Percentiles rank a stretch among this genome's conserved stretches.
Evolutionary conservation across 2,113 vertebrate species (phyloP).

Genomic region (Hyperopisus bebe): DNA sequence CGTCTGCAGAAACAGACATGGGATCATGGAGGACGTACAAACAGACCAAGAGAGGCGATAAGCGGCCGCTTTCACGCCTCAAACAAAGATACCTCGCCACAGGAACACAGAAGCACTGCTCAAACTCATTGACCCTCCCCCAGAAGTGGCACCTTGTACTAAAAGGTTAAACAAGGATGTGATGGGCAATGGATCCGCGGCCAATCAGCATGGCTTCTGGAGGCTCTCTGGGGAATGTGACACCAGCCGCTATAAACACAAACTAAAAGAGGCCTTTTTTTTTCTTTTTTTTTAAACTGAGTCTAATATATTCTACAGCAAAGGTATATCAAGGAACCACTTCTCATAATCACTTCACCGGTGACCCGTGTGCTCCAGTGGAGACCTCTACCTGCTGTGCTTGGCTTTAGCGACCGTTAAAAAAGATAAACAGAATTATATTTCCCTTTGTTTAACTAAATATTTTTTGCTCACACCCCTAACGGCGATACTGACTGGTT

Average conservation of each 20-base stretch:
- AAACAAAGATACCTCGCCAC: constrained; percentile 59
- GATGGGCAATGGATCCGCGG: constrained; percentile 38
- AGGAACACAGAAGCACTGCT: constrained; percentile 70
- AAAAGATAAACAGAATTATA: constrained; percentile 31
- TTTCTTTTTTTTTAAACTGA: background rate
- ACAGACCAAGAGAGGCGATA: constrained; percentile 87
- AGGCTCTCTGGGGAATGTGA: constrained; percentile 15
- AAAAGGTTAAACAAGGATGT: constrained; percentile 31
- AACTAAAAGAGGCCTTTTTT: constrained; percentile 7
- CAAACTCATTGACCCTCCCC: constrained; percentile 65
- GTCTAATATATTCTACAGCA: constrained; percentile 24
- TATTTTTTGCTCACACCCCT: constrained; percentile 53
- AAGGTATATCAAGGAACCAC: constrained; percentile 16
- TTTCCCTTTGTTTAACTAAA: background rate
- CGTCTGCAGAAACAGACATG: constrained; percentile 87
- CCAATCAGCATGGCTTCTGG: constrained; percentile 26
- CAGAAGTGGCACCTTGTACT: constrained; percentile 29
- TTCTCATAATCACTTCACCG: constrained; percentile 28
- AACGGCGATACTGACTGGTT: constrained; percentile 60
- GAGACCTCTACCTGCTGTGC: constrained; percentile 41
- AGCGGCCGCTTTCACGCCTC: constrained; percentile 74
- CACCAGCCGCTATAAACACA: constrained; percentile 19
- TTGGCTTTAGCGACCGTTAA: constrained; percentile 43
- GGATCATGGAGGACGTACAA: constrained; percentile 71
- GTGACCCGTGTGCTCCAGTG: constrained; percentile 30